Conservation (phyloP, 2,113 vertebrate species). For the Sitta europaea region DNA sequence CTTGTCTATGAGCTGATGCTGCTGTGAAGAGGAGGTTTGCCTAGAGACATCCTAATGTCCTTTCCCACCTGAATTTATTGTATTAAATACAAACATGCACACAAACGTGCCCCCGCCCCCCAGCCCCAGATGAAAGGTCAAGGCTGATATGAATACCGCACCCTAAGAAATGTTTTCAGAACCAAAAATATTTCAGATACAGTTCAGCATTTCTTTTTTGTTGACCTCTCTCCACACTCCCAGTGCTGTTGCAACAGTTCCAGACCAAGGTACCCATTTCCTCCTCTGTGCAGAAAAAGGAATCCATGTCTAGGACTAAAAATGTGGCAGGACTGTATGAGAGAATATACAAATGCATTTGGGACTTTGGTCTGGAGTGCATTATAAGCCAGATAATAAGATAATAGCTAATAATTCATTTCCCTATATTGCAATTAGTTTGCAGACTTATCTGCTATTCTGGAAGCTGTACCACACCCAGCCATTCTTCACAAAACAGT, state of each 20-base stretch:
- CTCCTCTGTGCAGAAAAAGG: neutral
- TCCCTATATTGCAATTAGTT: neutral
- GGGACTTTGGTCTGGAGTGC: neutral
- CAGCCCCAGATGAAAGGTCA: neutral
- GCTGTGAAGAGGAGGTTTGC: neutral
- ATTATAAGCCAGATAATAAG: neutral
- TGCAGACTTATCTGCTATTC: neutral
- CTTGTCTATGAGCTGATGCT: neutral
- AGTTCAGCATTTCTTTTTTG: neutral
- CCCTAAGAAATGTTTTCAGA: neutral
- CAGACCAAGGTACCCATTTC: neutral
- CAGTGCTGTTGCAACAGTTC: neutral
- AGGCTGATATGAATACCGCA: neutral
- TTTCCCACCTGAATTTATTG: neutral
- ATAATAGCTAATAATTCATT: neutral
- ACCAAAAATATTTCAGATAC: neutral
- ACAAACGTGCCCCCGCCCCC: accelerated
- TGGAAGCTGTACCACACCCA: neutral
- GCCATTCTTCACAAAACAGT: neutral
- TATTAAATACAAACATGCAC: neutral
- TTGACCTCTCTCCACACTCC: neutral
- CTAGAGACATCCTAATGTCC: neutral
- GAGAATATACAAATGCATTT: neutral
- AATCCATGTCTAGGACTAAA: neutral
- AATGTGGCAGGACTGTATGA: neutral